A percentile compares a stretch with the other conserved stretches of the same genome.
Evolutionary conservation across 2,888 invertebrate species (phyloP).

Genomic region (Horisme vitalbata): DNA sequence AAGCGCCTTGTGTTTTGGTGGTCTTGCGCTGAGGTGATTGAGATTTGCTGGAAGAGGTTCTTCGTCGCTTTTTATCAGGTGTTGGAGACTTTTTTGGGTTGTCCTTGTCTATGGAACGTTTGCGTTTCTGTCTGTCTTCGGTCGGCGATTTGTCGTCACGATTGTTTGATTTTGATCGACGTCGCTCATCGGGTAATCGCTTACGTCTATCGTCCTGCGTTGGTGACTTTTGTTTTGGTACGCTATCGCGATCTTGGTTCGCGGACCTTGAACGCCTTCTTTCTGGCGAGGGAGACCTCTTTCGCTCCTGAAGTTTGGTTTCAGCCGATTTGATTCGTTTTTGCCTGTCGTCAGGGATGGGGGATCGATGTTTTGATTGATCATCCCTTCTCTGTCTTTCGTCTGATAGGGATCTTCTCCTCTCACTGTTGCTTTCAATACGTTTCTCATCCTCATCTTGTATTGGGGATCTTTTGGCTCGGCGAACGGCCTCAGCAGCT

Average conservation of each 20-base stretch:
- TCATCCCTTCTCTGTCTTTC: conserved; percentile 13
- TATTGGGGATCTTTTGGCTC: conserved; percentile 5
- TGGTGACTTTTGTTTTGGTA: conserved; percentile 7
- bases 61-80: conserved; percentile 41
- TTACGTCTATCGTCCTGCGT: no score
- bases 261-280: conserved; percentile 6
- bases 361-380: conserved; percentile 20
- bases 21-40: conserved; percentile 52
- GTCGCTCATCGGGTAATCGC: not conserved
- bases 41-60: conserved; percentile 48
- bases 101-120: conserved; percentile 14
- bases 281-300: conserved; percentile 5
- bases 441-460: not conserved
- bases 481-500: conserved; percentile 15
- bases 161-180: conserved; percentile 4
- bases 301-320: conserved; percentile 13
- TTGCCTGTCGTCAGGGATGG: conserved; percentile 21
- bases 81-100: conserved; percentile 46
- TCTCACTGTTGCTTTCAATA: conserved; percentile 1
- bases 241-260: not conserved
- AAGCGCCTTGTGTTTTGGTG: conserved; percentile 49
- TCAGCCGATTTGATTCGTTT: conserved; percentile 20
- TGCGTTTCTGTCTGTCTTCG: conserved; percentile 16
- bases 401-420: not conserved
- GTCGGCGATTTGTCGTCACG: not conserved